Base-by-base conservation (phyloP, 2,888 invertebrate genomes). In the Chrysolina americana region DNA sequence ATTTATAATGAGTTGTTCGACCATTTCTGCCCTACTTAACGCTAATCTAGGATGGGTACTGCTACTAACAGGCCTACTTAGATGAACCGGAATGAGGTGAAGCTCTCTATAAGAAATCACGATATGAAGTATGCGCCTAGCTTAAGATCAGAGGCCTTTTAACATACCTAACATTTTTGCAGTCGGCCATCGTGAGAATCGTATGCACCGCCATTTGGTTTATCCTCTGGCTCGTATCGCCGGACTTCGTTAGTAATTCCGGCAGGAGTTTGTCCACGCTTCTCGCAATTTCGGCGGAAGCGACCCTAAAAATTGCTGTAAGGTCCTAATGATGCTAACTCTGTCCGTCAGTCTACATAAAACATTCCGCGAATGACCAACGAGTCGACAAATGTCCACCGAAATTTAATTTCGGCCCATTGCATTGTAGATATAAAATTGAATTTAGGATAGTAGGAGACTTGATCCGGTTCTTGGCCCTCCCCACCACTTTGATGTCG, bases 201-300 rank as follows among this genome's bases (percentile, higher is more conserved):
- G 96, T 96, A 84, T 96, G 95, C 76, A 95, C 95, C 0, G 96
- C 96, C 83, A 96, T 93, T 77, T 95, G 95, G 85, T 96, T 95
- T 70, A 96, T 93, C 36, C 96, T 90, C 0, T 96, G 94, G 0
- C 96, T 95, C 0, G 96, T 95, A 87, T 97, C 97, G 0, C 96
- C 96, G 50, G 95, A 95, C 82, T 96, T 96, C 0, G 95, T 92
- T 62, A 96, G 87, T 68, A 97, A 87, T 85, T 96, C 96, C 0
- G 96, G 96, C 53, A 96, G 86, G 56, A 96, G 86, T 81, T 95
- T 93, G 88, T 97, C 96, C 21, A 96, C 91, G 81, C 95, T 95
- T 68, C 95, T 90, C 0, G 94, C 92, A 28, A 96, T 93, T 87
- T 97, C 96, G 13, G 94, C 94, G 23, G 94, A 92, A 2, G 95